Evolutionary conservation across 2,888 invertebrate species (phyloP), one percentile per base, ranked within the genome.

Genomic region (Coenonympha arcania): DNA sequence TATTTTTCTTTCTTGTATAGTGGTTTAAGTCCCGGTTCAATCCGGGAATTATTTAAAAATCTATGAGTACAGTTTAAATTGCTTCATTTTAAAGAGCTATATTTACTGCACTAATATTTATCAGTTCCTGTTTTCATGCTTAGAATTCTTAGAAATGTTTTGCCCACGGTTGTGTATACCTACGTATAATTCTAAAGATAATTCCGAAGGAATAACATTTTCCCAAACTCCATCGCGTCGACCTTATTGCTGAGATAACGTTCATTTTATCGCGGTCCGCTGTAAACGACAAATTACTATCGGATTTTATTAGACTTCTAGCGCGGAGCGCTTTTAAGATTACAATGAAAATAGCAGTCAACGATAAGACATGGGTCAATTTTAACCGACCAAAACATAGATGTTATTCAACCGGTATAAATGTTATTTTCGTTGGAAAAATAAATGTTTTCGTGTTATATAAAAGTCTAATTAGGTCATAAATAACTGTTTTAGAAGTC

Each of bases 281-380:
- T 42, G 41, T 42, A 42, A 30, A 42, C 41, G 41, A 42, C 41
- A 42, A 42, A 42, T 42, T 42, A 42, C 30, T 42, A 42, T 42
- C 18, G 41, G 41, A 19, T 42, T 42, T 30, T 30, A 30, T 42
- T 30, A 18, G 19, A 30, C 19, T 37, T 13, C 19, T 13, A 42
- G 30, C 19, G 26, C 6, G n/a, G 11, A 42, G 30, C 19, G 26
- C 6, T 16, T 6, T 42, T 42, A 19, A 19, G 16, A 30, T 41
- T n/a, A n/a, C 4, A 42, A 19, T 30, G 11, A 41, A 41, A 39
- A 19, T 16, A 15, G n/a, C n/a, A n/a, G n/a, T n/a, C n/a, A n/a
- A n/a, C n/a, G n/a, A n/a, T n/a, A n/a, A n/a, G n/a, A n/a, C n/a
- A n/a, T n/a, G n/a, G n/a, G n/a, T n/a, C n/a, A n/a, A n/a, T n/a